Evolutionary conservation across 2,797 vertebrate species (phyloP), one percentile per base, ranked within the genome.

Genomic region (Allobates femoralis): DNA sequence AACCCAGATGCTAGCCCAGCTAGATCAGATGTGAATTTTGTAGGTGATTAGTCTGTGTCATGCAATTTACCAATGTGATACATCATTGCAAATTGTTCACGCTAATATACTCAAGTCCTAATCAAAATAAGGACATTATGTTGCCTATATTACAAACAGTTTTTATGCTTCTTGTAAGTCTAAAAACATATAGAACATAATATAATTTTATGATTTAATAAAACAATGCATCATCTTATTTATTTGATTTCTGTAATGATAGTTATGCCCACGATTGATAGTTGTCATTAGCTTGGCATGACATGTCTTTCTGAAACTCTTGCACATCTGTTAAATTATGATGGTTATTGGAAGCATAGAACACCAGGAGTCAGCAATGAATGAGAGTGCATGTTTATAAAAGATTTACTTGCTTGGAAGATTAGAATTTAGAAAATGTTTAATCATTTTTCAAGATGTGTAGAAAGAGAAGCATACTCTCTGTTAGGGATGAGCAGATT

Each of bases 1-100:
- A 50, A 76, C 86, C 74, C 86, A 87, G 86, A 87, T 87, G 86
- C 86, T 79, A 75, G 86, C 79, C 85, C 80, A 87, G 86, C 86
- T 87, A 87, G 86, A 87, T 87, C 80, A 87, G 75, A 83, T 83
- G 74, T 87, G 81, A 79, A 83, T 50, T 79, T 64, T 55, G 64
- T 73, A 83, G 81, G 86, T 83, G 81, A 87, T 87, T 87, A 87
- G 86, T 87, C 86, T 87, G 30, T 87, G 86, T 87, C 86, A 87
- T 78, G 53, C 37, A 78, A 58, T 78, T 87, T 83, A 83, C 37
- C 71, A 83, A 62, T 83, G 86, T 76, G 74, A 83, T 69, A 69
- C 53, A 87, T 87, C 53, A 55, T 64, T 83, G 51, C 34, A 86
- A 86, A 74, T 81, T 62, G 77, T 80, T 73, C 2, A 55, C 53